Evolutionary conservation across 2,888 invertebrate genomes (phyloP).

Genomic region (Eristalinus aeneus): DNA sequence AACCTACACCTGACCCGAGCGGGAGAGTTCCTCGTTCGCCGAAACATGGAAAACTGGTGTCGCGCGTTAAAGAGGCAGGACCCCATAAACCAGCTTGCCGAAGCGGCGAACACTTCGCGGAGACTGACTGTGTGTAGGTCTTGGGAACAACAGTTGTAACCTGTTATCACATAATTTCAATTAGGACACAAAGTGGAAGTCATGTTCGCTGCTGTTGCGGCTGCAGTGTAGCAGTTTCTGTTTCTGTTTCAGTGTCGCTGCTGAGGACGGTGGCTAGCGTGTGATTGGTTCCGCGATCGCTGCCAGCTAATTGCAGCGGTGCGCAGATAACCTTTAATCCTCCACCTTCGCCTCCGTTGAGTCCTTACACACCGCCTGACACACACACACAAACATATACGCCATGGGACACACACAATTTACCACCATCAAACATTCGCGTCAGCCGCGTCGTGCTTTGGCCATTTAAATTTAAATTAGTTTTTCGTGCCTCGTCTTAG

Average conservation of each 20-base stretch:
- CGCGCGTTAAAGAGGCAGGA: slow-evolving; percentile 67
- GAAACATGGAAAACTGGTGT: slow-evolving; percentile 69
- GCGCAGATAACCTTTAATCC: slow-evolving; percentile 71
- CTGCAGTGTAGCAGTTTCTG: slow-evolving; percentile 23
- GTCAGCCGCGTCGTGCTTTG: slow-evolving; percentile 73
- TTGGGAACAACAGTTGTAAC: slow-evolving; percentile 67
- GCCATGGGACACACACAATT: background rate
- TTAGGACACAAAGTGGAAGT: slow-evolving; percentile 71
- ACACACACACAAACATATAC: background rate
- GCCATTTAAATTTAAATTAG: slow-evolving; percentile 78
- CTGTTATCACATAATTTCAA: slow-evolving; percentile 71
- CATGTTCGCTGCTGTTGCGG: slow-evolving; percentile 57
- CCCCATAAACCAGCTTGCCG: slow-evolving; percentile 62
- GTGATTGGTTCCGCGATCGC: slow-evolving; percentile 71
- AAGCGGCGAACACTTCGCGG: slow-evolving; percentile 54
- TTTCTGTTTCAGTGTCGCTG: slow-evolving; percentile 29
- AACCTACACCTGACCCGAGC: slow-evolving; percentile 54
- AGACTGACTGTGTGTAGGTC: slow-evolving; percentile 1
- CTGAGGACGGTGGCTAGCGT: slow-evolving; percentile 57
- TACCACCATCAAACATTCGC: slow-evolving; percentile 7
- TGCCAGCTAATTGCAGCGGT: slow-evolving; percentile 70
- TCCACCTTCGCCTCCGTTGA: slow-evolving; percentile 47
- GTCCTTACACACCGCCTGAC: slow-evolving; percentile 22
- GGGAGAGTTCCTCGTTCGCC: slow-evolving; percentile 42
- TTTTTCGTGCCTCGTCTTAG: slow-evolving; percentile 76